Conservation (phyloP, 2,797 vertebrate species). For the Halcyon smyrnensis region DNA sequence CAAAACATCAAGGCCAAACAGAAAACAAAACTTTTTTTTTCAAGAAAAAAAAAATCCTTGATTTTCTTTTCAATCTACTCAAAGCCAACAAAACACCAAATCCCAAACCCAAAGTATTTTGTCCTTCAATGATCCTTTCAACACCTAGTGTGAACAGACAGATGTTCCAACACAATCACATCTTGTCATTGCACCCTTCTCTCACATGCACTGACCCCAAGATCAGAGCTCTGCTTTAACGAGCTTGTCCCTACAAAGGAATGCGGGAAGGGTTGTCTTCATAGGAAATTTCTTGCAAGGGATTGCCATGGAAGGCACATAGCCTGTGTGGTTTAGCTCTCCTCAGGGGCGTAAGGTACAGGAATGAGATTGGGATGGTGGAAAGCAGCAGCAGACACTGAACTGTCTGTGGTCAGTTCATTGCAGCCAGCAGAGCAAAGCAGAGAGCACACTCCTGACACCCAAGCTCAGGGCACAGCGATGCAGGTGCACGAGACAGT, state of each 20-base stretch:
- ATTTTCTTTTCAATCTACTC: neutral
- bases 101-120: neutral
- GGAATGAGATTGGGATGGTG: neutral
- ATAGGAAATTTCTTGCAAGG: neutral
- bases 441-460: neutral
- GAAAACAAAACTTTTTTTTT: neutral
- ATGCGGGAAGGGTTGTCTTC: fast-evolving
- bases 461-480: fast-evolving
- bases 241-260: neutral
- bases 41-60: neutral
- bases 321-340: neutral
- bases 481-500: fast-evolving
- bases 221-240: neutral
- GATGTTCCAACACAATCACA: neutral
- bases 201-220: neutral
- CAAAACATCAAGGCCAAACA: neutral
- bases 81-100: neutral
- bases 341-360: neutral
- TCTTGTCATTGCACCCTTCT: neutral
- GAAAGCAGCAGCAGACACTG: neutral
- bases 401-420: neutral
- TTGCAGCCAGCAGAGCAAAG: fast-evolving
- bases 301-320: neutral
- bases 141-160: neutral
- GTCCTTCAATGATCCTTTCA: neutral